These are phyloP conservation scores for Macaria liturata DNA, from an alignment of 2,888 invertebrate genomes.

Conservation along the genomic window DNA sequence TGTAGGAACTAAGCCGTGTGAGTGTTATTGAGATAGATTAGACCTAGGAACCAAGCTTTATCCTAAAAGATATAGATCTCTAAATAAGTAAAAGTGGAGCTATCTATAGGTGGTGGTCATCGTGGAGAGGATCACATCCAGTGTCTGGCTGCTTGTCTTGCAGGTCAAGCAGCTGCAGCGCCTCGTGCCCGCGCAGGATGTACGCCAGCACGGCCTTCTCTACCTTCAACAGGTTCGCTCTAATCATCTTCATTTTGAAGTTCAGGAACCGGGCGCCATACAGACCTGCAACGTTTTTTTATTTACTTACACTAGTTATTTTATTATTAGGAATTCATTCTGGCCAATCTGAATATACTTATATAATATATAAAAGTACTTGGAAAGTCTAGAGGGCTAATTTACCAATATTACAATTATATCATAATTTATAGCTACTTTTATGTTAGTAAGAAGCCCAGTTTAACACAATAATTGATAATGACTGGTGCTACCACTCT, in stretches of 20 bases:
- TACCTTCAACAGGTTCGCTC: slow-evolving; percentile 91
- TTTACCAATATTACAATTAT: neutral
- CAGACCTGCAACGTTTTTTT: slow-evolving; percentile 46
- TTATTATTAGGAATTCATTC: neutral
- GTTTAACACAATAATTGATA: neutral
- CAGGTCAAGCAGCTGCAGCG: slow-evolving; percentile 80
- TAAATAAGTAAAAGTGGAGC: too few species aligned
- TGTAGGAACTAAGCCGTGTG: too few species aligned
- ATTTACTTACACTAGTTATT: neutral
- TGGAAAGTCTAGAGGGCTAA: neutral
- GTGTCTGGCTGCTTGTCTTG: neutral
- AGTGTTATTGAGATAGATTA: too few species aligned
- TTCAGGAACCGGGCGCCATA: slow-evolving; percentile 69
- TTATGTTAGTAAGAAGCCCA: too few species aligned
- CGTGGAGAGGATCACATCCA: too few species aligned
- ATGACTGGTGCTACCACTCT: neutral
- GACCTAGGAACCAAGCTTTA: too few species aligned
- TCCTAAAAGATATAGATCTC: too few species aligned
- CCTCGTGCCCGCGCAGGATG: slow-evolving; percentile 90
- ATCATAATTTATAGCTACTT: neutral
- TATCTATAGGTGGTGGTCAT: too few species aligned
- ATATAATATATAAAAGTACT: neutral
- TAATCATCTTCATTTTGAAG: slow-evolving; percentile 87
- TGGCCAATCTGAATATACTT: neutral
- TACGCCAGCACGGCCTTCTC: slow-evolving; percentile 93